Percentiles rank a stretch among this genome's conserved stretches.
These are phyloP conservation scores for Melanophora roralis DNA, from an alignment of 2,888 invertebrate genomes.

Conservation along the genomic window DNA sequence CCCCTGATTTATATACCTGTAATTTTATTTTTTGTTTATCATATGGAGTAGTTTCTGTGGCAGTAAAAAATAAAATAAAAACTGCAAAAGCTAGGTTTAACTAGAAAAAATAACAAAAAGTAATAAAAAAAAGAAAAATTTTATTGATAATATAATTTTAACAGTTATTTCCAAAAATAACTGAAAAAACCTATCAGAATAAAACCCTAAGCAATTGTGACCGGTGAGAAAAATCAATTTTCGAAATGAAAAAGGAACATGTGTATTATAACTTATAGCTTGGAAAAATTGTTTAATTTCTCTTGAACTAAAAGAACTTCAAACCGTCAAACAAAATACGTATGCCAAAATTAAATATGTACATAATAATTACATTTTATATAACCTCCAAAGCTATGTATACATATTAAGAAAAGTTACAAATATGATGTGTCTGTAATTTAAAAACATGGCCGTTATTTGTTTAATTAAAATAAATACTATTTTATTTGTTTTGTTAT, in stretches of 20 bases:
- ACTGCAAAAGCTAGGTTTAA: background rate
- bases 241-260: background rate
- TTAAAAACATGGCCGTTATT: conserved; percentile 8
- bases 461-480: background rate
- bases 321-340: too few species aligned
- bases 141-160: background rate
- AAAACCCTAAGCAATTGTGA: conserved; percentile 4
- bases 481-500: background rate
- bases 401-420: too few species aligned
- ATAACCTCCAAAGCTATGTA: too few species aligned
- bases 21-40: background rate
- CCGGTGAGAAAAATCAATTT: conserved; percentile 54
- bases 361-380: too few species aligned
- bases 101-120: background rate
- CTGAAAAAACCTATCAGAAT: background rate
- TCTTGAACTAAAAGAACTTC: too few species aligned
- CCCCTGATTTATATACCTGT: too few species aligned
- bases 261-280: too few species aligned
- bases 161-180: background rate
- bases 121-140: background rate
- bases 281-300: too few species aligned
- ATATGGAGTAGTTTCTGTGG: background rate
- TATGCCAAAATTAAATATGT: too few species aligned
- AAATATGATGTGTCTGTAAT: background rate
- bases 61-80: background rate